Percentiles rank a stretch among this genome's conserved stretches.
Evolutionary conservation across 2,888 invertebrate species (phyloP).

Genomic region (Xestia rhomboidea): DNA sequence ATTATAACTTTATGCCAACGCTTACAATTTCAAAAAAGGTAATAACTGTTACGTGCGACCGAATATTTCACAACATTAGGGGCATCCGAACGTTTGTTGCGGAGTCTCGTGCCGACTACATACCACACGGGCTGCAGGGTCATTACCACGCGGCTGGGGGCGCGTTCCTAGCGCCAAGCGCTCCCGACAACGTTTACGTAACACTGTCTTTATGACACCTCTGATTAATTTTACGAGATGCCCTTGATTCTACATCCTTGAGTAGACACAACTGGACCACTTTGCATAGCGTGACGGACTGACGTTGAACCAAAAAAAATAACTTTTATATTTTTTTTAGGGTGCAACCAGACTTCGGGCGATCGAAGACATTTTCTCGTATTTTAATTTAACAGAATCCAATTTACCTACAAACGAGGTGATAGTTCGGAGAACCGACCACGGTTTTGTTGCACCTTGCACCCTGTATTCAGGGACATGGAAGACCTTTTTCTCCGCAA

Average conservation of each 20-base stretch:
- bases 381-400: not conserved
- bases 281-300: constrained; percentile 17
- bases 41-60: constrained; percentile 12
- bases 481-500: not conserved
- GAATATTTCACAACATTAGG: constrained; percentile 23
- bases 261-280: constrained; percentile 34
- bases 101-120: constrained; percentile 64
- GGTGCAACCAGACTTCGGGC: not conserved
- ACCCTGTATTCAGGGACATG: not conserved
- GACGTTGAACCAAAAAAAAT: not conserved
- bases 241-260: constrained; percentile 68
- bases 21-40: not conserved
- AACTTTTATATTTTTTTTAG: not conserved
- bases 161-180: constrained; percentile 72
- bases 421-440: not conserved
- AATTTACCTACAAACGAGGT: not conserved
- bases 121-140: constrained; percentile 75
- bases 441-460: not conserved
- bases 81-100: constrained; percentile 40
- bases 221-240: constrained; percentile 72
- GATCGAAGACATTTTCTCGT: not conserved
- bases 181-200: constrained; percentile 75
- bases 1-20: no score
- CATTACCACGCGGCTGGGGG: constrained; percentile 80
- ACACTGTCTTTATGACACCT: constrained; percentile 74